Evolutionary conservation across 2,888 invertebrate genomes (phyloP).

Genomic region (Caenorhabditis afra): DNA sequence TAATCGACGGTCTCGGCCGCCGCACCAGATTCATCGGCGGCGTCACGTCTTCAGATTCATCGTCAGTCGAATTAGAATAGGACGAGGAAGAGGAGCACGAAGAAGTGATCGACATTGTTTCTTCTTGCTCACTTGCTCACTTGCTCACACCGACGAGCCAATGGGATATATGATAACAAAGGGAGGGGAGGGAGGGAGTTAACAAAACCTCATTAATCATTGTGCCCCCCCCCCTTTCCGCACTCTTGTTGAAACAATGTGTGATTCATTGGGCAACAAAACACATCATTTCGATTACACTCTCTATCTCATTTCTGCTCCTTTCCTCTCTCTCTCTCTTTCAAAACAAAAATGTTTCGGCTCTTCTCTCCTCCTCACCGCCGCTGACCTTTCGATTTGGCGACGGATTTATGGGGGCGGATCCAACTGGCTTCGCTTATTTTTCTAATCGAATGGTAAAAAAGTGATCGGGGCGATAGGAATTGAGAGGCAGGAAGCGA

Average conservation of each 20-base stretch:
- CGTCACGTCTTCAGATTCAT: not conserved
- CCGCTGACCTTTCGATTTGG: slow-evolving; percentile 43
- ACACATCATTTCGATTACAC: slow-evolving; percentile 50
- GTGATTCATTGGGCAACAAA: too few relatives aligned
- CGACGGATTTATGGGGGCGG: slow-evolving; percentile 24
- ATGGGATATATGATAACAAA: slow-evolving; percentile 28
- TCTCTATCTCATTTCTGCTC: too few relatives aligned
- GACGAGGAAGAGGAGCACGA: slow-evolving; percentile 19
- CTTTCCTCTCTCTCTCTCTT: too few relatives aligned
- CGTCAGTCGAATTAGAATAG: not conserved
- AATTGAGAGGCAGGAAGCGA: not conserved
- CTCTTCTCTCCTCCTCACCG: slow-evolving; percentile 13
- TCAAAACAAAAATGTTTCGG: too few relatives aligned
- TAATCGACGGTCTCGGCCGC: not conserved
- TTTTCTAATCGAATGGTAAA: not conserved
- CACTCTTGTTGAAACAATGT: slow-evolving; percentile 27
- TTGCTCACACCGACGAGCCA: too few relatives aligned
- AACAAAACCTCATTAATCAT: slow-evolving; percentile 56
- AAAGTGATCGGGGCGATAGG: slow-evolving; percentile 2
- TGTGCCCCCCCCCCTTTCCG: slow-evolving; percentile 22
- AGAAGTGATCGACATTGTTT: too few relatives aligned
- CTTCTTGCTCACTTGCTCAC: too few relatives aligned
- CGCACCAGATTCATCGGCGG: slow-evolving; percentile 22
- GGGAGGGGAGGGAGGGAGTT: slow-evolving; percentile 10
- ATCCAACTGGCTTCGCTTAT: slow-evolving; percentile 5